Percentiles rank a stretch among this genome's conserved stretches.
These are phyloP conservation scores for Cyrtodaria siliqua DNA, from an alignment of 2,888 invertebrate genomes.

Conservation along the genomic window DNA sequence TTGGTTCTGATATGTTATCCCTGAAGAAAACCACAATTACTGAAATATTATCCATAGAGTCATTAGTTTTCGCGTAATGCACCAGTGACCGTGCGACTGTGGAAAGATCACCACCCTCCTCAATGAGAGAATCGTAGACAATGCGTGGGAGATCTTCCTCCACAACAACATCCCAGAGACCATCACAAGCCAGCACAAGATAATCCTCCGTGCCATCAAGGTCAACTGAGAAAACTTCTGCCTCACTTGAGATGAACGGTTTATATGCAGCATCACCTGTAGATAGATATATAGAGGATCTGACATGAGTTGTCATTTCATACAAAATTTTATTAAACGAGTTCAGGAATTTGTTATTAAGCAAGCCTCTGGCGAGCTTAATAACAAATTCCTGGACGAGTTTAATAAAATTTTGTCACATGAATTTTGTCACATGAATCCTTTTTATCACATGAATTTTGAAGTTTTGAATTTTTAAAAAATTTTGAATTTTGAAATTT, in stretches of 20 bases:
- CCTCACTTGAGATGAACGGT: slow-evolving; percentile 93
- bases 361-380: no score
- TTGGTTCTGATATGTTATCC: slow-evolving; percentile 73
- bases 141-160: slow-evolving; percentile 91
- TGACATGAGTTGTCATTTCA: no score
- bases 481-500: no score
- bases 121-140: slow-evolving; percentile 90
- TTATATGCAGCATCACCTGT: slow-evolving; percentile 94
- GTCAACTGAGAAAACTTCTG: slow-evolving; percentile 92
- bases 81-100: slow-evolving; percentile 91
- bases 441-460: no score
- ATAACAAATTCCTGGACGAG: no score
- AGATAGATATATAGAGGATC: no score
- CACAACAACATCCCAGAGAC: slow-evolving; percentile 93
- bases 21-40: slow-evolving; percentile 95
- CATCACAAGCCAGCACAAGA: slow-evolving; percentile 96
- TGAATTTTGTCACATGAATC: slow-evolving; percentile 58
- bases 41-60: slow-evolving; percentile 96
- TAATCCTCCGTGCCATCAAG: slow-evolving; percentile 96
- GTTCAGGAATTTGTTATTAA: no score
- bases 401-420: no score
- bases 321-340: no score
- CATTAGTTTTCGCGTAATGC: slow-evolving; percentile 91
- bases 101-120: slow-evolving; percentile 88
- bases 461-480: no score